These are phyloP conservation scores for Lymantria dispar DNA, from an alignment of 2,888 invertebrate genomes.

Conservation along the genomic window DNA sequence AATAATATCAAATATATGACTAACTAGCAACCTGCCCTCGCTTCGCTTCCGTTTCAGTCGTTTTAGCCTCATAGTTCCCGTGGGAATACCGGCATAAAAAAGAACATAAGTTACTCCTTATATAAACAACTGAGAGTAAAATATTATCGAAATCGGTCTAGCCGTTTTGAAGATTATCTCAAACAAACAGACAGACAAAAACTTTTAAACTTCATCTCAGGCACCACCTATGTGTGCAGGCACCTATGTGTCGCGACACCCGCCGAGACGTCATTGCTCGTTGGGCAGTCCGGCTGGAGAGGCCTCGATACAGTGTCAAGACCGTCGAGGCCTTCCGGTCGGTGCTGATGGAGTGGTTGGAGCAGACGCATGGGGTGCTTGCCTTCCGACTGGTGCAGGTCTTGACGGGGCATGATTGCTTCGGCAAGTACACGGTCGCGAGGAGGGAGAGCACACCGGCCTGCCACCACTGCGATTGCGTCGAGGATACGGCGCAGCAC, in stretches of 20 bases:
- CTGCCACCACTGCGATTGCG: not conserved
- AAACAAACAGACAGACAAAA: too few species aligned
- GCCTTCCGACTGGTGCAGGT: not conserved
- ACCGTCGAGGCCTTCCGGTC: not conserved
- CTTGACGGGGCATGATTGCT: not conserved
- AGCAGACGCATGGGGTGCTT: not conserved
- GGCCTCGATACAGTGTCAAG: not conserved
- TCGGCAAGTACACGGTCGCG: not conserved
- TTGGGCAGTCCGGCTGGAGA: not conserved
- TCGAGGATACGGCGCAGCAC: not conserved
- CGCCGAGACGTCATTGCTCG: not conserved
- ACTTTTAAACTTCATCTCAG: not conserved
- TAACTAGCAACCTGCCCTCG: too few species aligned
- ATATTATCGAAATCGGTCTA: too few species aligned
- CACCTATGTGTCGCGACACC: not conserved
- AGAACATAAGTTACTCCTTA: too few species aligned
- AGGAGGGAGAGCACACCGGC: not conserved
- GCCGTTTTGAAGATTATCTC: too few species aligned
- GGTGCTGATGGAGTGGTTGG: not conserved
- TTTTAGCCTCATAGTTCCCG: too few species aligned
- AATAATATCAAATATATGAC: too few species aligned
- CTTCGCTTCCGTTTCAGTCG: too few species aligned
- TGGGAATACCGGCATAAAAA: too few species aligned
- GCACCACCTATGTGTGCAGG: not conserved
- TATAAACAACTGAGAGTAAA: too few species aligned